These are phyloP conservation scores for Campaea margaritaria DNA, from an alignment of 2,888 invertebrate species.

Conservation along the genomic window DNA sequence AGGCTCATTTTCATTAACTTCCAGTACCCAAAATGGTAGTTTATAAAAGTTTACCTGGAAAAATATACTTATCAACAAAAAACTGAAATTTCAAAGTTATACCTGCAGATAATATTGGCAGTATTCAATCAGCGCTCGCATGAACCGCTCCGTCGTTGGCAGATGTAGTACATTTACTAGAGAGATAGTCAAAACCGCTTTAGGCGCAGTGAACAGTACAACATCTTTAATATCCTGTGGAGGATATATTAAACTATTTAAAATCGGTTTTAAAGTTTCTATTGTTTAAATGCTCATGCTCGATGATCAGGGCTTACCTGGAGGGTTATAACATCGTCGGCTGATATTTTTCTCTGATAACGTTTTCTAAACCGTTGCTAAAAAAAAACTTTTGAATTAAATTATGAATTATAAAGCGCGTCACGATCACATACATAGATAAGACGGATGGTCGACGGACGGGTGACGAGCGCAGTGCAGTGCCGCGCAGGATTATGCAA, in stretches of 20 bases:
- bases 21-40: too few relatives aligned
- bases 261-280: too few relatives aligned
- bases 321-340: slow-evolving; percentile 75
- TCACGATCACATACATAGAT: too few relatives aligned
- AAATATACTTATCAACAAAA: not conserved
- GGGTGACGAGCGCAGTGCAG: too few relatives aligned
- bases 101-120: slow-evolving; percentile 85
- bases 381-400: slow-evolving; percentile 1
- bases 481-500: too few relatives aligned
- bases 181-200: slow-evolving; percentile 67
- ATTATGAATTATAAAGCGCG: too few relatives aligned
- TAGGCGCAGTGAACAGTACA: slow-evolving; percentile 76
- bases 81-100: slow-evolving; percentile 11
- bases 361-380: slow-evolving; percentile 75
- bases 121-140: slow-evolving; percentile 85
- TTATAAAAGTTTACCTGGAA: not conserved
- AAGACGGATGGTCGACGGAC: too few relatives aligned
- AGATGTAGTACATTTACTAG: slow-evolving; percentile 82
- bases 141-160: slow-evolving; percentile 80
- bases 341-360: slow-evolving; percentile 72
- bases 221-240: slow-evolving; percentile 85
- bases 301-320: slow-evolving; percentile 49
- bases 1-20: too few relatives aligned
- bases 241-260: not conserved
- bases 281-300: not conserved